Evolutionary conservation across 92 coral and sea anemone genomes (phyloP).

Genomic region (Epizoanthus fatuus): DNA sequence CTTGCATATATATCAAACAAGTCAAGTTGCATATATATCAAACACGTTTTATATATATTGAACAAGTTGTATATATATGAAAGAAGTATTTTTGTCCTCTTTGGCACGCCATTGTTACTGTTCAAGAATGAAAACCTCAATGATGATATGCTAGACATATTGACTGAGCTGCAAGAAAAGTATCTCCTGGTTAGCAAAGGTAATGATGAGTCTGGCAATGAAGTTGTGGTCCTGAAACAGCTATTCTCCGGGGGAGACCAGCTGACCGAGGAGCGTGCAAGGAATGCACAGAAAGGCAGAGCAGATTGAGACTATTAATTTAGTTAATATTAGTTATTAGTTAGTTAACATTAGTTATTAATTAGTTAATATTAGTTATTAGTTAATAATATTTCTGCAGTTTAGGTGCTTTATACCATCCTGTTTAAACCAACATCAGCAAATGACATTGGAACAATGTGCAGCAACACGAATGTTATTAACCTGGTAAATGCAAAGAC

Average conservation of each 20-base stretch:
- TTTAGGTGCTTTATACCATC: too few species aligned
- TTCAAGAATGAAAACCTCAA: conserved; percentile 78
- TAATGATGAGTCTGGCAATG: conserved; percentile 31
- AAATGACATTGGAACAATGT: neutral
- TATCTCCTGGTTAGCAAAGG: conserved; percentile 56
- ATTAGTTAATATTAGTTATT: too few species aligned
- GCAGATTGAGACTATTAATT: conserved; percentile 79
- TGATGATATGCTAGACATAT: conserved; percentile 75
- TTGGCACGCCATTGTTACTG: neutral
- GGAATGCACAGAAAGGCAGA: conserved; percentile 64
- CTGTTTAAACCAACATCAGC: too few species aligned
- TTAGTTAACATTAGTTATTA: too few species aligned
- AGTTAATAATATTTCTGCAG: too few species aligned
- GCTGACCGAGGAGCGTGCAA: conserved; percentile 75
- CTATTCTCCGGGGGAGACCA: conserved; percentile 76
- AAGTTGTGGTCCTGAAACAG: conserved; percentile 4
- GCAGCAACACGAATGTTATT: conserved; percentile 4
- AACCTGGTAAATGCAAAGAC: neutral
- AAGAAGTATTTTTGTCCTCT: too few species aligned
- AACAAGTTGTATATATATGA: too few species aligned
- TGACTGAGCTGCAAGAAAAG: conserved; percentile 62
- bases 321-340: too few species aligned
- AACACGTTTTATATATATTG: too few species aligned
- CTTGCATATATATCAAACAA: too few species aligned
- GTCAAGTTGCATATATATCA: too few species aligned